Evolutionary conservation across 1,140 invertebrate genomes (phyloP).

Genomic region (Armadillidium nasatum): DNA sequence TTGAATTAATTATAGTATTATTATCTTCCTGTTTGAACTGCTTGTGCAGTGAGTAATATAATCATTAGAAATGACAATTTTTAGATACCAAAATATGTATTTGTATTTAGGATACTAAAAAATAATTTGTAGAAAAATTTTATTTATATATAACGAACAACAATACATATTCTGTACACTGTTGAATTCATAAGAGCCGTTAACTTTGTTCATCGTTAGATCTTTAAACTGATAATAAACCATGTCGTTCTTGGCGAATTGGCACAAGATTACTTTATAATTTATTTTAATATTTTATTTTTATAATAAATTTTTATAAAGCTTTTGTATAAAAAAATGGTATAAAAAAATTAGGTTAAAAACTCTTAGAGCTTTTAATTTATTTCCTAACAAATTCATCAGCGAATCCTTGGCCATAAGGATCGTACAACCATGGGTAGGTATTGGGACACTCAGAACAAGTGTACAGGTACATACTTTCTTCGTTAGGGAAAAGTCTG

Average conservation of each 20-base stretch:
- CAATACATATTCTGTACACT: slow-evolving; percentile 3
- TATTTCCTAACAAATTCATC: not conserved
- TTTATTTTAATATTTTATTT: not conserved
- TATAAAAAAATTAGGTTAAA: not conserved
- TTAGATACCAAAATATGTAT: too few species aligned
- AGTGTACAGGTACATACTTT: slow-evolving; percentile 85
- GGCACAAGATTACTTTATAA: not conserved
- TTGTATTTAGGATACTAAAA: too few species aligned
- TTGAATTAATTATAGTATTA: too few species aligned
- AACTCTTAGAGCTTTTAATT: not conserved
- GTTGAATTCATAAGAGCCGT: not conserved
- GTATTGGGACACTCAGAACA: slow-evolving; percentile 93
- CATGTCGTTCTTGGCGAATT: not conserved
- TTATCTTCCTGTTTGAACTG: too few species aligned
- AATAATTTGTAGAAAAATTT: not conserved
- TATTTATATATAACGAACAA: not conserved
- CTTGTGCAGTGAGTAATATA: too few species aligned
- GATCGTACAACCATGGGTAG: slow-evolving; percentile 90
- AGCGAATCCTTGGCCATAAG: slow-evolving; percentile 72
- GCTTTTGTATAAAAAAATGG: not conserved
- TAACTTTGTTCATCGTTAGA: not conserved
- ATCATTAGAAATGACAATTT: too few species aligned
- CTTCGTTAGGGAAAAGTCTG: slow-evolving; percentile 57
- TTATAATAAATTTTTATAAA: not conserved
- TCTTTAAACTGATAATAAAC: not conserved